Evolutionary conservation across 2,113 vertebrate species (phyloP).

Genomic region (Megaleporinus macrocephalus): DNA sequence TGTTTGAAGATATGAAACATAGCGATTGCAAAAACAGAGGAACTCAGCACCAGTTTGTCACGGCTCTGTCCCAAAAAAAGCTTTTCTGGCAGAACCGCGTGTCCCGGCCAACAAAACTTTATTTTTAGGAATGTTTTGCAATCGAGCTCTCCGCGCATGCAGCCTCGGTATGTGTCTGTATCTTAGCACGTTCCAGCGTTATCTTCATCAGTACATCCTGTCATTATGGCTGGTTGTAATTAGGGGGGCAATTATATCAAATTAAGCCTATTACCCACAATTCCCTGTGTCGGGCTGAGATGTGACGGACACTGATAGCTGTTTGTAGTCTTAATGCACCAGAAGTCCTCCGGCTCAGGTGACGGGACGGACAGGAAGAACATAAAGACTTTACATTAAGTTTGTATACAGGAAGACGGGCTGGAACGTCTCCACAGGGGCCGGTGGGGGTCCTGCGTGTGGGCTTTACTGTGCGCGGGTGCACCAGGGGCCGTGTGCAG

Average conservation of each 20-base stretch:
- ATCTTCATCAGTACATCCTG: conserved; percentile 56
- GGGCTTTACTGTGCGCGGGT: not conserved
- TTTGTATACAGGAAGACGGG: not conserved
- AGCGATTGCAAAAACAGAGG: too few relatives aligned
- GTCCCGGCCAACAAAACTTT: too few relatives aligned
- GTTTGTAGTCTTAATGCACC: conserved; percentile 13
- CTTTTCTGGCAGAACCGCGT: too few relatives aligned
- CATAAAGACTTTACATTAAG: conserved; percentile 11
- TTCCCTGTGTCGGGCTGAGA: conserved; percentile 13
- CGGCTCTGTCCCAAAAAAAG: too few relatives aligned
- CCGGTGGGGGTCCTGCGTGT: not conserved
- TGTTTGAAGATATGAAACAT: too few relatives aligned
- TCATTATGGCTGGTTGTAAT: conserved; percentile 44
- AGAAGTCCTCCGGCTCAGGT: not conserved
- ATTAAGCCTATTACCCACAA: conserved; percentile 44
- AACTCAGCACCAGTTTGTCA: too few relatives aligned
- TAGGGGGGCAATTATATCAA: conserved; percentile 39
- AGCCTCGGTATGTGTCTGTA: not conserved
- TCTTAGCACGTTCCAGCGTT: conserved; percentile 4
- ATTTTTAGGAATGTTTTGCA: too few relatives aligned
- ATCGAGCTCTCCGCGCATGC: not conserved
- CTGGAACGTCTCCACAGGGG: not conserved
- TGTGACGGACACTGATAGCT: not conserved
- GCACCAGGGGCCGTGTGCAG: not conserved
- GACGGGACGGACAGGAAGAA: not conserved